Percentiles rank a stretch among this genome's conserved stretches.
phyloP scores from a whole-genome alignment of 2,888 invertebrate species.

The Phorcus lineatus region DNA sequence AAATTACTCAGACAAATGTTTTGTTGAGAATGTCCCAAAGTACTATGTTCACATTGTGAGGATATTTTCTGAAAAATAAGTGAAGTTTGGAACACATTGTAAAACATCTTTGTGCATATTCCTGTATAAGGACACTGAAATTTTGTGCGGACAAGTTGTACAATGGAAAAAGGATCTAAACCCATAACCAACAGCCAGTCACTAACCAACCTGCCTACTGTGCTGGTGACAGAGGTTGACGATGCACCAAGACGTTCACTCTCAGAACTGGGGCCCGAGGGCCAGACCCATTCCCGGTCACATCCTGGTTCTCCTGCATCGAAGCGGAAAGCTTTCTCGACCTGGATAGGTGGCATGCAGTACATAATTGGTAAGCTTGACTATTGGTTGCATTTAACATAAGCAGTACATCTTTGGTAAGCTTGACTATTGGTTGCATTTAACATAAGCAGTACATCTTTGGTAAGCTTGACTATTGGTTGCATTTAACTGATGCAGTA shows the following conservation, averaged over 20 bases:
- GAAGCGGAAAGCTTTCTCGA: slow-evolving; percentile 56
- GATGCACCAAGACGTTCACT: neutral
- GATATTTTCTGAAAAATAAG: too few species aligned
- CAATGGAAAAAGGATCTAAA: neutral
- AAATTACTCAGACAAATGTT: too few species aligned
- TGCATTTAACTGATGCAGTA: too few species aligned
- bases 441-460: too few species aligned
- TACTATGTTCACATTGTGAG: too few species aligned
- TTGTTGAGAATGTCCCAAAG: too few species aligned
- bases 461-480: too few species aligned
- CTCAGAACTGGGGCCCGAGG: neutral
- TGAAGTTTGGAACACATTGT: too few species aligned
- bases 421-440: too few species aligned
- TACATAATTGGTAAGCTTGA: slow-evolving; percentile 59
- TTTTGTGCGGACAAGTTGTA: neutral
- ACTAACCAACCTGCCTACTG: slow-evolving; percentile 51
- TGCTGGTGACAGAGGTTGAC: slow-evolving; percentile 51
- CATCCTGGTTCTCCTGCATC: slow-evolving; percentile 37
- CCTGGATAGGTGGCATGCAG: slow-evolving; percentile 58
- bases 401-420: too few species aligned
- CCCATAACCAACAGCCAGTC: slow-evolving; percentile 42
- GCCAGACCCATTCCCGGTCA: slow-evolving; percentile 27
- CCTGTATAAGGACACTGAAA: neutral
- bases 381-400: neutral
- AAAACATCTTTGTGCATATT: neutral